Conservation (phyloP, 2,888 invertebrate genomes). For the Protodeltote pygarga region DNA sequence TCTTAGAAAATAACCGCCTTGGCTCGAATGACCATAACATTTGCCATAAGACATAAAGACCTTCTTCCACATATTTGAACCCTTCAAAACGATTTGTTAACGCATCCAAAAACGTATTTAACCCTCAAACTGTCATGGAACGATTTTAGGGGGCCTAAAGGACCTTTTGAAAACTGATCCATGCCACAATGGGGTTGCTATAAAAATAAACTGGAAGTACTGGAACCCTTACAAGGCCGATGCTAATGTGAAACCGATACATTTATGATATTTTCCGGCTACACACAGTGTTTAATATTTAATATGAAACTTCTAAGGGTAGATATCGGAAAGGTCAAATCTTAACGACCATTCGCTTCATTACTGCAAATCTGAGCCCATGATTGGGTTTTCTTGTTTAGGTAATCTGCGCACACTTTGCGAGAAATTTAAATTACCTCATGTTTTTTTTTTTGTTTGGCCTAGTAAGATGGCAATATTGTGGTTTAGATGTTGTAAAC, state of each 20-base stretch:
- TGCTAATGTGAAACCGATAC: constrained; percentile 56
- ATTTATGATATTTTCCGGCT: constrained; percentile 30
- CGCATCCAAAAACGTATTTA: constrained; percentile 33
- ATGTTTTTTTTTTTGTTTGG: no score
- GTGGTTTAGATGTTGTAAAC: no score
- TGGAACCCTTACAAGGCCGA: constrained; percentile 52
- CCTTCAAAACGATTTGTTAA: constrained; percentile 33
- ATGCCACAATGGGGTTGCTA: constrained; percentile 37
- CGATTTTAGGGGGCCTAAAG: constrained; percentile 25
- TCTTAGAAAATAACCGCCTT: constrained; percentile 4
- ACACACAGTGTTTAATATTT: constrained; percentile 18
- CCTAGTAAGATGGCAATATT: no score
- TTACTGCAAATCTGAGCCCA: no score
- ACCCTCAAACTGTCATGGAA: constrained; percentile 41
- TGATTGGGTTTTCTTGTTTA: no score
- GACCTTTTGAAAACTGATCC: constrained; percentile 50
- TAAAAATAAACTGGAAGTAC: constrained; percentile 60
- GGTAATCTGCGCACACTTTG: no score
- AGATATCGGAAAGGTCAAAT: no score
- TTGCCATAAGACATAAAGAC: constrained; percentile 24
- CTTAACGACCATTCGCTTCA: no score
- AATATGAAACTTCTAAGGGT: constrained; percentile 15
- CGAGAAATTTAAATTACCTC: no score
- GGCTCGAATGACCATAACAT: constrained; percentile 12
- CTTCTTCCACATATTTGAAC: constrained; percentile 17